These are phyloP conservation scores for Narcine bancroftii DNA, from an alignment of 2,113 vertebrate species.

Conservation along the genomic window DNA sequence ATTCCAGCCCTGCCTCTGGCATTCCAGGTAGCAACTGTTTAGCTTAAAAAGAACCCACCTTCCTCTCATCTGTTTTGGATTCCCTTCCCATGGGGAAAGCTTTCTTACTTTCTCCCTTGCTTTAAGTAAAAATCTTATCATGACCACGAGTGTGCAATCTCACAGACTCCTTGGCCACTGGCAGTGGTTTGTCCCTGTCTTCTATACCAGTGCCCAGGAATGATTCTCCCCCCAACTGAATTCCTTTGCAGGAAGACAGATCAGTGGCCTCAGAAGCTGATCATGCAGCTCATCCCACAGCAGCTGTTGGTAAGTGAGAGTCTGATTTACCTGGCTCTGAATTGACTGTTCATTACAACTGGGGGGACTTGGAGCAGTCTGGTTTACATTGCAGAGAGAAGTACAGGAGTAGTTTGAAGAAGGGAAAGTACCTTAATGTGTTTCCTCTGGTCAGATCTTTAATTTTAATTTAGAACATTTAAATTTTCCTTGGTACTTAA, in stretches of 20 bases:
- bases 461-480: no score
- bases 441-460: background rate
- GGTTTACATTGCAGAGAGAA: background rate
- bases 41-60: no score
- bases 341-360: background rate
- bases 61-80: no score
- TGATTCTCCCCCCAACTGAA: background rate
- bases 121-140: no score
- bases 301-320: conserved; percentile 67
- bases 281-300: conserved; percentile 89
- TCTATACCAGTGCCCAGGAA: background rate
- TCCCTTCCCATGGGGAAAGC: no score
- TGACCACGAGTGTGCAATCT: no score
- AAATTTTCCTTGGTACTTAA: no score
- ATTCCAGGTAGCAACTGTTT: no score
- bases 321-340: background rate
- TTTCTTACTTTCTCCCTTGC: no score
- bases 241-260: conserved; percentile 68
- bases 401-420: background rate
- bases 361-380: background rate
- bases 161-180: no score
- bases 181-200: no score
- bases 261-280: conserved; percentile 87
- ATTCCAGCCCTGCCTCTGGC: no score
- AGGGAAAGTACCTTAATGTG: background rate